Evolutionary conservation across 2,797 vertebrate species (phyloP).

Genomic region (Atherinosoma microstoma): DNA sequence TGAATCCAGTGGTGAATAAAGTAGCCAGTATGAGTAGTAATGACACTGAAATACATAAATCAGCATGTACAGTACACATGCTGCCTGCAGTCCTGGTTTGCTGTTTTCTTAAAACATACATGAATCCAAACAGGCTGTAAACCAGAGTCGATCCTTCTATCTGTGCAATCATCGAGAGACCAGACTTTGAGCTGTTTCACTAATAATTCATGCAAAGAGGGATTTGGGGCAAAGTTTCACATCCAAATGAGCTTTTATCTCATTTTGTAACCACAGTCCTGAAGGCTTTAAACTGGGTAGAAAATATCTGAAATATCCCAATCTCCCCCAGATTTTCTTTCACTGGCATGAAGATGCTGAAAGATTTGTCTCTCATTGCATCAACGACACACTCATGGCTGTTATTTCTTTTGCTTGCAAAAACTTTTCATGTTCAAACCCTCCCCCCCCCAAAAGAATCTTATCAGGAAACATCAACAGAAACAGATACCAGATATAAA

Average conservation of each 20-base stretch:
- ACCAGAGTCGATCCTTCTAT: conserved; percentile 20
- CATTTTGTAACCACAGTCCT: conserved; percentile 7
- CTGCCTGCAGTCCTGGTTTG: background rate
- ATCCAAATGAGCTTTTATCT: conserved; percentile 43
- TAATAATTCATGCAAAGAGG: conserved; percentile 57
- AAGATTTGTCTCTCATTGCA: conserved; percentile 10
- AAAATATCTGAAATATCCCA: conserved; percentile 4
- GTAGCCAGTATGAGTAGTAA: background rate
- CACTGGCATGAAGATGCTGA: conserved; percentile 16
- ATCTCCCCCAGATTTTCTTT: conserved; percentile 22
- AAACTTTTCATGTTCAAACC: conserved; percentile 22
- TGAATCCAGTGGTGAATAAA: background rate
- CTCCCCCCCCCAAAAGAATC: background rate
- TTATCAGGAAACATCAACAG: conserved; percentile 5
- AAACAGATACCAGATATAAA: background rate
- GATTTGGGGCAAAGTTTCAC: conserved; percentile 48
- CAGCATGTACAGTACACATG: conserved; percentile 3
- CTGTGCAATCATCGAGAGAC: conserved; percentile 51
- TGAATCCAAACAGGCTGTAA: conserved; percentile 30
- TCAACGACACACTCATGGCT: no score
- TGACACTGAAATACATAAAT: conserved; percentile 11
- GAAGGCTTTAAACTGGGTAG: conserved; percentile 23
- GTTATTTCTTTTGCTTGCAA: conserved; percentile 1
- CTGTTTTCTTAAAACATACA: conserved; percentile 19
- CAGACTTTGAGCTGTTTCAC: conserved; percentile 36